These are phyloP conservation scores for Drosophila paracracens DNA, from an alignment of 2,888 invertebrate species.

Conservation along the genomic window DNA sequence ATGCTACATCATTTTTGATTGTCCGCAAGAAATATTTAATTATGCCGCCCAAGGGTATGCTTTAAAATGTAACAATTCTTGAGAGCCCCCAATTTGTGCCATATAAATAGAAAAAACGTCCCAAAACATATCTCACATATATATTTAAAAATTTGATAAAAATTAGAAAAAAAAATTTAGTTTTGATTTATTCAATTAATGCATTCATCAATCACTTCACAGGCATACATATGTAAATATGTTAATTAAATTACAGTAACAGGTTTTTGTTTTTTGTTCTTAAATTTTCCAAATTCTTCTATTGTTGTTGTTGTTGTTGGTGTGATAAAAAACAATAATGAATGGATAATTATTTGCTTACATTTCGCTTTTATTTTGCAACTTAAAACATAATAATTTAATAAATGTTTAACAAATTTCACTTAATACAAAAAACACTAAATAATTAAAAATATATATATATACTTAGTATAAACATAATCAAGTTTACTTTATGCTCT, in stretches of 20 bases:
- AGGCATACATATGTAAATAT: slow-evolving; percentile 40
- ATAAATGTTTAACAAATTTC: slow-evolving; percentile 81
- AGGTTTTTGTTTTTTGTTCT: slow-evolving; percentile 29
- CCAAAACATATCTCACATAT: slow-evolving; percentile 1
- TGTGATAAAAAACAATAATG: slow-evolving; percentile 22
- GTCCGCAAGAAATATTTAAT: background rate
- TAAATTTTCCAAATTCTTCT: slow-evolving; percentile 33
- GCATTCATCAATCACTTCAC: slow-evolving; percentile 35
- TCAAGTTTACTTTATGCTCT: slow-evolving; percentile 69
- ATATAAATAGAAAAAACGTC: background rate
- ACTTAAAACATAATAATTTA: slow-evolving; percentile 80
- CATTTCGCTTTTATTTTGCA: slow-evolving; percentile 78
- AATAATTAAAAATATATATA: slow-evolving; percentile 77
- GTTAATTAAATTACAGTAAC: slow-evolving; percentile 57
- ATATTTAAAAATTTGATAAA: slow-evolving; percentile 12
- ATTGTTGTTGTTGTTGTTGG: slow-evolving; percentile 41
- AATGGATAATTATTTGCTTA: slow-evolving; percentile 61
- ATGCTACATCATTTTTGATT: background rate
- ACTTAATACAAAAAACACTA: slow-evolving; percentile 81
- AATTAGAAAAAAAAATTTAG: slow-evolving; percentile 31
- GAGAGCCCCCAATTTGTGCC: background rate
- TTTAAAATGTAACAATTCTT: background rate
- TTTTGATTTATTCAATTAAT: slow-evolving; percentile 56
- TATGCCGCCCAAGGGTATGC: background rate
- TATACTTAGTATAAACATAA: slow-evolving; percentile 80